Percentiles rank a stretch among this genome's conserved stretches.
Evolutionary conservation across 2,888 invertebrate genomes (phyloP).

Genomic region (Synanthedon formicaeformis): DNA sequence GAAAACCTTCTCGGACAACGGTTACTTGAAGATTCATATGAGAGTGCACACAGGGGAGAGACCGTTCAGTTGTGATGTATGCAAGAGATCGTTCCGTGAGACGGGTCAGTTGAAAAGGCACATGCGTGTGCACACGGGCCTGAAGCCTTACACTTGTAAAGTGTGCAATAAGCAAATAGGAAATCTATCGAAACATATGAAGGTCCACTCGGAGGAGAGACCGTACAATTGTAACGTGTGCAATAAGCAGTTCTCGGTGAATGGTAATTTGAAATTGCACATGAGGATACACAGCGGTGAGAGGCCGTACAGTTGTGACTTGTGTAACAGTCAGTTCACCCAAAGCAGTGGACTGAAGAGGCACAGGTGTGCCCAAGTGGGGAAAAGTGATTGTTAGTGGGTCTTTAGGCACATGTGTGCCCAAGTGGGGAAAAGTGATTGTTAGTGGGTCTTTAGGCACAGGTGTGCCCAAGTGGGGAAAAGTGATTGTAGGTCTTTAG

Average conservation of each 20-base stretch:
- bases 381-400: constrained; percentile 5
- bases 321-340: constrained; percentile 30
- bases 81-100: constrained; percentile 47
- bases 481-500: background rate
- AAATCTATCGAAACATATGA: constrained; percentile 52
- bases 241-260: constrained; percentile 39
- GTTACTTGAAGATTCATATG: constrained; percentile 57
- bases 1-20: constrained; percentile 55
- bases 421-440: background rate
- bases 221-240: constrained; percentile 36
- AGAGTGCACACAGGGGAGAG: constrained; percentile 51
- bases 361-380: constrained; percentile 27
- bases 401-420: too few species aligned
- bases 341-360: constrained; percentile 35
- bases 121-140: constrained; percentile 43
- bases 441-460: constrained; percentile 14
- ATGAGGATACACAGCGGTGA: constrained; percentile 34
- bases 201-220: constrained; percentile 38
- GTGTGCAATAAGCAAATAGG: constrained; percentile 57
- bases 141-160: constrained; percentile 53
- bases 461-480: constrained; percentile 22
- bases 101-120: constrained; percentile 50
- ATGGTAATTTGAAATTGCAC: constrained; percentile 37
- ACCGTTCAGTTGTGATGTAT: constrained; percentile 44
- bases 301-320: constrained; percentile 28